Evolutionary conservation across 2,888 invertebrate genomes (phyloP), one percentile per base, ranked within the genome.

Genomic region (Calephelis perditalis): DNA sequence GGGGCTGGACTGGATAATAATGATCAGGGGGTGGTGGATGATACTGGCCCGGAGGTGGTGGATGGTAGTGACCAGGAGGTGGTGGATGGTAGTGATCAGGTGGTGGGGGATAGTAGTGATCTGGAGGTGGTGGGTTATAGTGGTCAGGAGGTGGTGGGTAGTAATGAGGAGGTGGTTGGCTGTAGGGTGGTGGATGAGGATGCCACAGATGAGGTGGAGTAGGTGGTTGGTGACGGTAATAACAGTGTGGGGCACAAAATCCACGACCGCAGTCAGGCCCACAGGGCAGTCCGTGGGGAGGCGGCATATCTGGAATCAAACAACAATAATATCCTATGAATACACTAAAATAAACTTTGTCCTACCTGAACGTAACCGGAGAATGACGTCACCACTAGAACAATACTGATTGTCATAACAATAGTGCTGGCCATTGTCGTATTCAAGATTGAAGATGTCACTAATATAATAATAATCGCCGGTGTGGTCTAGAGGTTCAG

Each of bases 181-280:
- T 66, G 52, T 63, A 65, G 5, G 66, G 66, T 7, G 66, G 66
- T 52, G 66, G 65, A n/a, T 58, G 47, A 52, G 63, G 65, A 4
- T 60, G 57, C 47, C 64, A 60, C 37, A 62, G 35, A 43, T 62
- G 62, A 0, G 66, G 63, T 8, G 66, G 64, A 9, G 55, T 56
- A 7, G 60, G 61, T 8, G 66, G 66, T 9, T 36, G 55, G 36
- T 49, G 45, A 3, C 61, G 59, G n/a, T 56, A 61, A 47, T 45
- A 60, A 35, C 67, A 66, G 49, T 67, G 67, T 46, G 66, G 64
- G 8, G 64, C 56, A 59, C 66, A 67, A 15, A 37, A 46, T 8
- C 61, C 64, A 7, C 46, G 35, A 9, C 64, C 62, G 37, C 67
- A 67, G 35, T 66, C 56, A n/a, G 66, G 66, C 10, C 63, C 62